Base-by-base conservation (phyloP, 2,797 vertebrate genomes). In the Falco columbarius region DNA sequence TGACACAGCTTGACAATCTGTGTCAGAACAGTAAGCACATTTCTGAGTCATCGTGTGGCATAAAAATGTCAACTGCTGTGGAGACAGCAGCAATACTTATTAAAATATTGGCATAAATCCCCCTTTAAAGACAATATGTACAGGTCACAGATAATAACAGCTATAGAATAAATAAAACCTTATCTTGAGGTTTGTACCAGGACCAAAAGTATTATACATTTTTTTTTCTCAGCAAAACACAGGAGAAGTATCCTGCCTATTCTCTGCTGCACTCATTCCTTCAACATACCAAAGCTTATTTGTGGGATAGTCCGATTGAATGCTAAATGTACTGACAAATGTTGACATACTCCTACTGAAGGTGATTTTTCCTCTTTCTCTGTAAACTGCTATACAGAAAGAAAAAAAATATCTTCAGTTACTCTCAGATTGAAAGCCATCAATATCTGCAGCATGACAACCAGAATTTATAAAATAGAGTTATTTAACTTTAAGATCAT, bases 1-100 rank as follows among this genome's bases (percentile, higher is more conserved):
- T 93, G 65, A 74, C 77, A 90, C 65, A 76, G 56, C 6, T 51
- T 97, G 76, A 94, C 90, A 95, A 46, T 40, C 30, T 80, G 38
- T 93, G 67, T 87, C 71, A 89, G 42, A 95, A 46, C 23, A 66
- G 38, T 47, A 91, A 89, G 34, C 40, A 34, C 65, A 79, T 76
- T 93, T 95, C 61, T 44, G 49, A 93, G 73, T 62, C 55, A 86
- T 68, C 52, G 42, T n/a, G 63, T 62, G 27, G 24, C 47, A 74
- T 24, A 75, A 44, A 75, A 94, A 63, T 61, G 19, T 80, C 71
- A 44, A 90, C 67, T 40, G 54, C 20, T 71, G 63, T 32, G 63
- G 75, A 82, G 14, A 49, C 30, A 89, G 81, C 74, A 89, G 81
- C 6, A 58, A 17, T 34, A 70, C 74, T 87, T 79, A 22, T 79